phyloP scores from a whole-genome alignment of 2,888 invertebrate species.

The Tholera decimalis region DNA sequence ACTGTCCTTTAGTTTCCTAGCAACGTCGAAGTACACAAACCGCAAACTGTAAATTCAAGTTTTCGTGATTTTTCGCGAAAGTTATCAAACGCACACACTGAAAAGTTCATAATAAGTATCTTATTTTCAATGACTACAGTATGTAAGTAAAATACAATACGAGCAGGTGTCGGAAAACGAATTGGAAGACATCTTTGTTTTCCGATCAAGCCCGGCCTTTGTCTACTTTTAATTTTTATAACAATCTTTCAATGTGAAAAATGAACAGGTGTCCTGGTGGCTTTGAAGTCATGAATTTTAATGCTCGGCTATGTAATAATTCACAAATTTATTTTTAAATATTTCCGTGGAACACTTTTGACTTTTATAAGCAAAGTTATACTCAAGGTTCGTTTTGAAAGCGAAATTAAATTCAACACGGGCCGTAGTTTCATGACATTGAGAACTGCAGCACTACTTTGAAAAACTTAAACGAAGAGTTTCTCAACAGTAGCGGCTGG shows the following conservation, averaged over 20 bases:
- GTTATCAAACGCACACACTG: neutral
- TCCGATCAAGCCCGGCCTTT: conserved; percentile 45
- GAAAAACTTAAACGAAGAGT: conserved; percentile 54
- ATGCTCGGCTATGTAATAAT: conserved; percentile 14
- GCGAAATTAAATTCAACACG: conserved; percentile 39
- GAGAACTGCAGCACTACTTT: conserved; percentile 55
- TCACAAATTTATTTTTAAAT: conserved; percentile 1
- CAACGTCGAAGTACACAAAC: conserved; percentile 65
- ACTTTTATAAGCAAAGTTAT: conserved; percentile 8
- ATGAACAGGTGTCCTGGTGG: conserved; percentile 18
- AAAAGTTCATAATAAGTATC: conserved; percentile 12
- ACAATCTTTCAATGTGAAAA: conserved; percentile 25
- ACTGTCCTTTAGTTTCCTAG: conserved; percentile 64
- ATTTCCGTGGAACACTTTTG: neutral
- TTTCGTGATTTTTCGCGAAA: conserved; percentile 27
- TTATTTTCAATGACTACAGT: conserved; percentile 8
- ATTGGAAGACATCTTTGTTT: conserved; percentile 42
- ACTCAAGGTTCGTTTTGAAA: conserved; percentile 34
- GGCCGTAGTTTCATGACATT: conserved; percentile 38
- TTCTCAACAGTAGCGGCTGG: conserved; percentile 41
- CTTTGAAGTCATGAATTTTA: conserved; percentile 46
- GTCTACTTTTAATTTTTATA: conserved; percentile 51
- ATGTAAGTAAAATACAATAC: conserved; percentile 22
- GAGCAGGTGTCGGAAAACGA: conserved; percentile 25
- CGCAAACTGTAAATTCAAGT: conserved; percentile 22